phyloP scores from a whole-genome alignment of 2,113 vertebrate genomes.

The Cervus canadensis region DNA sequence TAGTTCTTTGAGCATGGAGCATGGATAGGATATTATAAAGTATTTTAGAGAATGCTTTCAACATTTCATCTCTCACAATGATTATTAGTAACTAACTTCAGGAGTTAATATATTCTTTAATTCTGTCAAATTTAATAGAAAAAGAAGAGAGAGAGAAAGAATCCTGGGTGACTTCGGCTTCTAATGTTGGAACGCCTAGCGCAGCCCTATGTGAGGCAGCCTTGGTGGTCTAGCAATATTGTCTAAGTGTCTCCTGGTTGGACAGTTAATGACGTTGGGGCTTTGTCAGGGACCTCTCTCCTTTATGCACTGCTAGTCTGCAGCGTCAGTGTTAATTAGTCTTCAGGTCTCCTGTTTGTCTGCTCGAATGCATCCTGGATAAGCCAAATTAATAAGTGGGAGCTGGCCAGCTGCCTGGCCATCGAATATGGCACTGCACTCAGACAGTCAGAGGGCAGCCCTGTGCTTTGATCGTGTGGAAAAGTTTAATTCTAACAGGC shows the following conservation, averaged over 20 bases:
- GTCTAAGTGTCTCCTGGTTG: neutral
- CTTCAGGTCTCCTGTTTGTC: conserved; percentile 39
- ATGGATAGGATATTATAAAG: neutral
- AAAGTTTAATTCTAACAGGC: conserved; percentile 51
- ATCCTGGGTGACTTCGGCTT: neutral
- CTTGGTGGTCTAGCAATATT: conserved; percentile 33
- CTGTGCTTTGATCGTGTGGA: conserved; percentile 47
- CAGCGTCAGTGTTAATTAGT: conserved; percentile 62
- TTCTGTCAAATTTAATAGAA: neutral
- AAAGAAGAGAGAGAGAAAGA: neutral
- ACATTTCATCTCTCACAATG: neutral
- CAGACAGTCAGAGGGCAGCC: neutral
- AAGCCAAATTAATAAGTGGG: conserved; percentile 44
- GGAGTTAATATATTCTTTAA: neutral
- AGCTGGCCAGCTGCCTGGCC: neutral
- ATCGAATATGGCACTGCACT: neutral
- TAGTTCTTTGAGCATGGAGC: neutral
- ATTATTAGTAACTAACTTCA: conserved; percentile 5
- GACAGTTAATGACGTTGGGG: conserved; percentile 15
- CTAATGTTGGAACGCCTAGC: neutral
- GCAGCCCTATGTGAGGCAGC: neutral
- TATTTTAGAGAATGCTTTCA: neutral
- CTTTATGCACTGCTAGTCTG: conserved; percentile 14
- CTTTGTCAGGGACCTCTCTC: neutral
- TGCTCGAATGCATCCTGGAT: conserved; percentile 12